Conservation (phyloP, 2,797 vertebrate species). For the Natrix natrix region DNA sequence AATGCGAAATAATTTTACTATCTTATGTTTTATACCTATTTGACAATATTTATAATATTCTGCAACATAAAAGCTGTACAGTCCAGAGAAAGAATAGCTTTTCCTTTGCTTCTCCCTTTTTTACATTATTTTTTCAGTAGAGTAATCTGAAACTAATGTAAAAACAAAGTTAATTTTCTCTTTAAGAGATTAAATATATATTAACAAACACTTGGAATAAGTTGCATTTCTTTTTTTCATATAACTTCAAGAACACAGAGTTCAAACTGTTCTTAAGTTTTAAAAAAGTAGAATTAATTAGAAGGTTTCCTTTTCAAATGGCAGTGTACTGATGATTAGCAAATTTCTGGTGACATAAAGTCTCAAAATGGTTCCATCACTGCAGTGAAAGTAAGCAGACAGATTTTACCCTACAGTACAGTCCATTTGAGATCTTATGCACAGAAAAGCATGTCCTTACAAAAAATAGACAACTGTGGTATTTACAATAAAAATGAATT, state of each 20-base stretch:
- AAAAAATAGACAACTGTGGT: background rate
- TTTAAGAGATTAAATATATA: conserved; percentile 37
- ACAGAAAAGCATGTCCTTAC: background rate
- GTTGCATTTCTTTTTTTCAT: conserved; percentile 26
- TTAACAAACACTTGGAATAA: conserved; percentile 32
- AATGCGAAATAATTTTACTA: background rate
- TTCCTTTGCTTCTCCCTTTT: conserved; percentile 8
- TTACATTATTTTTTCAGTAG: conserved; percentile 2
- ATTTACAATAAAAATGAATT: background rate
- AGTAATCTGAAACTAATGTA: conserved; percentile 27
- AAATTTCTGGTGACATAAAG: background rate
- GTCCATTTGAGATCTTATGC: background rate
- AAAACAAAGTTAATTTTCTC: conserved; percentile 34
- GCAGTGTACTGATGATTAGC: background rate
- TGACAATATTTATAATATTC: background rate
- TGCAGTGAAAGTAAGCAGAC: background rate
- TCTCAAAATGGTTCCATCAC: background rate
- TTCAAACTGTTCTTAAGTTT: background rate
- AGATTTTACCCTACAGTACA: background rate
- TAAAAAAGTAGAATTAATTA: background rate
- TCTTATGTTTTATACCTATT: background rate
- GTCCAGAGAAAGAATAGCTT: background rate
- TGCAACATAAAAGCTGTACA: background rate
- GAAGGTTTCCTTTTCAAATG: background rate
- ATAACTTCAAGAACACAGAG: conserved; percentile 25